Base-by-base conservation (phyloP, 2,797 vertebrate genomes). In the Macrochelys suwanniensis region DNA sequence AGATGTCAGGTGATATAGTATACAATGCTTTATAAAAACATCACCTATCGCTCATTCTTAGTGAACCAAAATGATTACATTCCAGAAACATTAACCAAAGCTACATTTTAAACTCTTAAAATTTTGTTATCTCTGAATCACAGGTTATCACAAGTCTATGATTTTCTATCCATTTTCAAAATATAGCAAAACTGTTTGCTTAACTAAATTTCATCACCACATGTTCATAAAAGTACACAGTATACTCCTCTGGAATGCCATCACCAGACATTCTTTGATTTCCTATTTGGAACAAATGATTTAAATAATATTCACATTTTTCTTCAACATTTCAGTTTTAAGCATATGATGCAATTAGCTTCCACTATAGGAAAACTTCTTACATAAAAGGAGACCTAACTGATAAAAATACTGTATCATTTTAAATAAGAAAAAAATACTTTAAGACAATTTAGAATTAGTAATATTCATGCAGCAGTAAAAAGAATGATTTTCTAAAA, bases 81-180 rank as follows among this genome's bases (percentile, higher is more conserved):
- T 96, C 79, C 80, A 87, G 96, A 96, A 88, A 50, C 21, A 92
- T 93, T 78, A 93, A 96, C 91, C 85, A 87, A 85, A 92, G 96
- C 90, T 96, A 95, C 6, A 80, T 80, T 97, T 92, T 90, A 84
- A 93, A 95, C 59, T 95, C 61, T 92, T 82, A 79, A 65, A 81
- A 92, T 78, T 91, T 87, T 65, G 91, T 97, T 94, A 91, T 85
- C 76, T 95, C 95, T 96, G 80, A 95, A 96, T n/a, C n/a, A n/a
- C n/a, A n/a, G n/a, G n/a, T 94, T 87, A 92, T 7, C 4, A 95
- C 50, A 76, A 89, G 80, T 91, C 93, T 31, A 90, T 53, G 13
- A 93, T 94, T 97, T 95, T 97, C 84, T 97, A 90, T 85, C 54
- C 76, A 76, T 93, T 92, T 91, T 78, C 89, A 94, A 97, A 87